phyloP scores from a whole-genome alignment of 2,113 vertebrate genomes.

The Hymenochirus boettgeri region DNA sequence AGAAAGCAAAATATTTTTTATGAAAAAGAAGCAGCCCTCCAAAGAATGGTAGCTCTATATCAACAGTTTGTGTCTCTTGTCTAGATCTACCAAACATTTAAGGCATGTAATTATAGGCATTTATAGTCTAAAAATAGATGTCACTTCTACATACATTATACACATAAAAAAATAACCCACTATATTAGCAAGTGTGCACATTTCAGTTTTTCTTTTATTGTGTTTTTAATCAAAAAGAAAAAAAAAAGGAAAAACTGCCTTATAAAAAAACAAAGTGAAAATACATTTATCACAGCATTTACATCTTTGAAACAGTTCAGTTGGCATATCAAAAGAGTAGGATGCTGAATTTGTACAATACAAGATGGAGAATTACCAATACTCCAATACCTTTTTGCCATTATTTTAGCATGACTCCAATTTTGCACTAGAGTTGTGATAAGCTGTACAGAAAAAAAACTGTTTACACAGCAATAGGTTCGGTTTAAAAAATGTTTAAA shows the following conservation, averaged over 20 bases:
- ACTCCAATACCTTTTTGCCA: not conserved
- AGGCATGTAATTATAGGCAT: not conserved
- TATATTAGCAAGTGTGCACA: conserved; percentile 5
- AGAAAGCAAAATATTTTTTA: no score
- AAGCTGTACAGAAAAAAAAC: no score
- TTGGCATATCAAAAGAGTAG: conserved; percentile 40
- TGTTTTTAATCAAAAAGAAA: conserved; percentile 39
- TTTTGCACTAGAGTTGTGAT: conserved; percentile 22
- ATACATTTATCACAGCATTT: conserved; percentile 42
- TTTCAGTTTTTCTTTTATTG: conserved; percentile 33
- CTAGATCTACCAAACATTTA: not conserved
- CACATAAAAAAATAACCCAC: not conserved
- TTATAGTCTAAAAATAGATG: not conserved
- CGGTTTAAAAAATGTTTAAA: no score
- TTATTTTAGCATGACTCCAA: conserved; percentile 5
- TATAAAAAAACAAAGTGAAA: conserved; percentile 42
- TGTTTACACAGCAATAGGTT: no score
- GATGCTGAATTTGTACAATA: conserved; percentile 39
- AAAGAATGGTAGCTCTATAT: not conserved
- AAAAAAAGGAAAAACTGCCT: conserved; percentile 36
- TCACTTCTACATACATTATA: no score
- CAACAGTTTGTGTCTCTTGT: not conserved
- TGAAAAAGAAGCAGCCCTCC: no score
- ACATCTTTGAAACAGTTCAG: conserved; percentile 34
- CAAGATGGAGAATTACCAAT: conserved; percentile 14